Percentiles rank a stretch among this genome's conserved stretches.
Conservation (phyloP, 1,140 invertebrate genomes). For the Elysia chlorotica region DNA sequence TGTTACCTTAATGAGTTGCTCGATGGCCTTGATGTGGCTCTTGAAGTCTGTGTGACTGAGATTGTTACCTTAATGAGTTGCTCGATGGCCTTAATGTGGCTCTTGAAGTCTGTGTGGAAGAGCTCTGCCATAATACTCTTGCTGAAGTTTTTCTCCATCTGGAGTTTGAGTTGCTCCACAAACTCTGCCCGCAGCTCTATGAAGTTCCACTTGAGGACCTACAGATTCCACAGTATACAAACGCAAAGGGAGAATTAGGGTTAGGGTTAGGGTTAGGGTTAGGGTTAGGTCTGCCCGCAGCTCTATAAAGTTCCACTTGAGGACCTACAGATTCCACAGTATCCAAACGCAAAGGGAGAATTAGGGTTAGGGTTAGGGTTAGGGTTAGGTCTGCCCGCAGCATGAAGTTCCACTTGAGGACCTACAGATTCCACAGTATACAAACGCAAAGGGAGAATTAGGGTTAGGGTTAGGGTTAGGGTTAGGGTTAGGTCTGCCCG, state of each 20-base stretch:
- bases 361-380: no score
- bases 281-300: conserved; percentile 92
- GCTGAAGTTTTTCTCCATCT: conserved; percentile 85
- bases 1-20: conserved; percentile 69
- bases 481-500: no score
- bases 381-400: conserved; percentile 92
- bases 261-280: no score
- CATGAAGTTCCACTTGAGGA: conserved; percentile 95
- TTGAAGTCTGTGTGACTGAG: conserved; percentile 80
- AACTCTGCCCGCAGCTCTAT: conserved; percentile 90
- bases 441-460: no score
- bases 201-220: conserved; percentile 94
- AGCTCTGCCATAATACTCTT: conserved; percentile 85
- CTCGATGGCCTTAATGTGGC: conserved; percentile 95
- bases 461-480: no score
- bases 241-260: no score
- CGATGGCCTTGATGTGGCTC: conserved; percentile 94
- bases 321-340: no score
- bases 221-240: no score
- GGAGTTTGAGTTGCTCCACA: conserved; percentile 86
- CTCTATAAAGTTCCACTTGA: no score
- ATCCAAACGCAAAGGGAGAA: no score
- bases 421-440: no score
- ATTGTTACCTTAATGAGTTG: conserved; percentile 66
- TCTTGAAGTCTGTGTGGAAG: conserved; percentile 95